phyloP scores from a whole-genome alignment of 2,888 invertebrate species.

The Tetragonula carbonaria region DNA sequence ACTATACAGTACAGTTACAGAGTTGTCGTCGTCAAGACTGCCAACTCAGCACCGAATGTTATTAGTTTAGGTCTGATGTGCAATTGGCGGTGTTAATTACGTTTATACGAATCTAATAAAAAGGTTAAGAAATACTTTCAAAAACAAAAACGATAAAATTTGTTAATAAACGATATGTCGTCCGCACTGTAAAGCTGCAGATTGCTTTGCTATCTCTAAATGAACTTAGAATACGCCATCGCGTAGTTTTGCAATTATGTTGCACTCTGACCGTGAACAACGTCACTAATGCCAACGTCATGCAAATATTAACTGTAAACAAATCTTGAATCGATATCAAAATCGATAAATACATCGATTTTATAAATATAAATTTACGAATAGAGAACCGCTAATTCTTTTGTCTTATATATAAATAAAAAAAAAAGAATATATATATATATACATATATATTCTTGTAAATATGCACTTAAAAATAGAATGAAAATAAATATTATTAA shows the following conservation, averaged over 20 bases:
- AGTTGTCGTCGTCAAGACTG: conserved; percentile 69
- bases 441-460: no score
- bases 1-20: conserved; percentile 59
- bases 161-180: conserved; percentile 3
- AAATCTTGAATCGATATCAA: conserved; percentile 16
- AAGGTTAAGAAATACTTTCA: conserved; percentile 2
- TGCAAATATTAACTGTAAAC: conserved; percentile 2
- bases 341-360: conserved; percentile 4
- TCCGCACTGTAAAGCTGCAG: background rate
- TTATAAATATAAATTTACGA: conserved; percentile 7
- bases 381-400: background rate
- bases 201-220: conserved; percentile 11
- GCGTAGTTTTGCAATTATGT: background rate
- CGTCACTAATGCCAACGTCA: conserved; percentile 43
- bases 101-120: background rate
- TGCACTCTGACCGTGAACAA: background rate
- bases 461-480: background rate
- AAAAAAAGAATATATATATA: no score
- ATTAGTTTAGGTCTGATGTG: conserved; percentile 43
- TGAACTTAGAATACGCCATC: conserved; percentile 9
- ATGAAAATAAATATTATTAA: background rate
- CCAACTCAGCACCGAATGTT: conserved; percentile 69
- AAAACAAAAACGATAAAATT: conserved; percentile 4
- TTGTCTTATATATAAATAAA: background rate
- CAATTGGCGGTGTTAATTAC: conserved; percentile 46